phyloP scores from a whole-genome alignment of 2,797 vertebrate species.

The Pangasius mekongensis region DNA sequence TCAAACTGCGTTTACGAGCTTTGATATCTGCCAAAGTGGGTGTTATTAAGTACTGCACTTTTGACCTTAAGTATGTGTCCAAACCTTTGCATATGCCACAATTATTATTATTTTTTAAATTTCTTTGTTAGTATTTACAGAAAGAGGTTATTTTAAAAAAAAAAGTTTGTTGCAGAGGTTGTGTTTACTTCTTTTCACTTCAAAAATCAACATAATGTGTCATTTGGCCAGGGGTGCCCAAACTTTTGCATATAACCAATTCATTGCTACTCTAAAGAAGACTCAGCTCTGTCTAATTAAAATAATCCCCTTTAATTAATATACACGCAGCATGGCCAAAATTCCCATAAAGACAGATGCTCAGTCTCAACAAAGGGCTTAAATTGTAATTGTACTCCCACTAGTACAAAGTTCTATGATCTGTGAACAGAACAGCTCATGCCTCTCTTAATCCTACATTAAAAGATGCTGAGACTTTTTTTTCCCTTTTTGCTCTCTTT shows the following conservation, averaged over 20 bases:
- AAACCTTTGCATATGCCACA: neutral
- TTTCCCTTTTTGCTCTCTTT: neutral
- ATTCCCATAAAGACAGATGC: conserved; percentile 18
- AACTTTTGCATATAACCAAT: neutral
- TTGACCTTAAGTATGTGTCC: neutral
- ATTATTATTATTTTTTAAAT: too few species aligned
- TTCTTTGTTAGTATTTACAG: too few species aligned
- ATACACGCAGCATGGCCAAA: neutral
- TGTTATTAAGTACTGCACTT: too few species aligned
- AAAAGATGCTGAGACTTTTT: neutral
- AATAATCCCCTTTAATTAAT: conserved; percentile 36
- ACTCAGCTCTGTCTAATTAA: conserved; percentile 23
- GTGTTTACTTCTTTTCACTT: neutral
- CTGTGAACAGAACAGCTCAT: conserved; percentile 9
- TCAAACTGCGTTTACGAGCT: too few species aligned
- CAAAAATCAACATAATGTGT: too few species aligned
- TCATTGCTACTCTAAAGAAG: neutral
- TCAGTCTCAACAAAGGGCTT: conserved; percentile 19
- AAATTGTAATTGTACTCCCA: conserved; percentile 14
- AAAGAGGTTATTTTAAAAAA: neutral
- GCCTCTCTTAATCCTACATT: conserved; percentile 10
- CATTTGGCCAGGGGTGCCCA: neutral
- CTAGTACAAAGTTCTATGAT: conserved; percentile 11
- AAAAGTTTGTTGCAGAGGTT: neutral
- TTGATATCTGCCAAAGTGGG: neutral